Evolutionary conservation across 2,888 invertebrate species (phyloP).

Genomic region (Geotrupes spiniger): DNA sequence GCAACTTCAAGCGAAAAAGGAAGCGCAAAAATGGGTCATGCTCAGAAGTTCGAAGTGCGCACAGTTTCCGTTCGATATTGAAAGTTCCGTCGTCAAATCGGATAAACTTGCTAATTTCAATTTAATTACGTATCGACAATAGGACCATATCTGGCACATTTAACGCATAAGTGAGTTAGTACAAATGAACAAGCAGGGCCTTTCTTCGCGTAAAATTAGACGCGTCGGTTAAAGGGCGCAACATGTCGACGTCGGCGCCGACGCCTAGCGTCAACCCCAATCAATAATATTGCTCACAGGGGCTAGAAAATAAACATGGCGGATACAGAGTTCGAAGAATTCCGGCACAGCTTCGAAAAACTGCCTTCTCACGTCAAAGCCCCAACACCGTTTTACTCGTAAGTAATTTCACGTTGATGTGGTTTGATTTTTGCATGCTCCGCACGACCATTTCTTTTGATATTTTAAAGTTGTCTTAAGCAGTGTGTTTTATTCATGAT

Average conservation of each 20-base stretch:
- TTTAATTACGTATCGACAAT: slow-evolving; percentile 27
- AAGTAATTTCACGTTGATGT: slow-evolving; percentile 54
- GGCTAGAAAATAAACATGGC: slow-evolving; percentile 67
- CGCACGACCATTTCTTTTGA: neutral
- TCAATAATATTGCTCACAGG: slow-evolving; percentile 17
- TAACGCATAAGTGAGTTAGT: slow-evolving; percentile 42
- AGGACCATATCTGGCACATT: slow-evolving; percentile 30
- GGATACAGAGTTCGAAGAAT: slow-evolving; percentile 92
- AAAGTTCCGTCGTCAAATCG: slow-evolving; percentile 12
- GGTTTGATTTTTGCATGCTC: slow-evolving; percentile 3
- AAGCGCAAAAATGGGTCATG: slow-evolving; percentile 1
- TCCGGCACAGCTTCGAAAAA: slow-evolving; percentile 81
- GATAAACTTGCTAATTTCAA: slow-evolving; percentile 24
- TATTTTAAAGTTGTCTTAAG: neutral
- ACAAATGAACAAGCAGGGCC: slow-evolving; percentile 25
- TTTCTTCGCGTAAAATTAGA: no score
- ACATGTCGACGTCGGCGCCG: slow-evolving; percentile 12
- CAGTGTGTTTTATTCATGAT: slow-evolving; percentile 28
- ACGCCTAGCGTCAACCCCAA: slow-evolving; percentile 17
- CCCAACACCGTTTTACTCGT: slow-evolving; percentile 85
- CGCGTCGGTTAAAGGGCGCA: neutral
- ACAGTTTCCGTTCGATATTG: slow-evolving; percentile 6
- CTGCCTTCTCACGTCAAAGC: slow-evolving; percentile 75
- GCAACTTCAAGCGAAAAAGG: neutral
- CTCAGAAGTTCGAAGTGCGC: neutral